Base-by-base conservation (phyloP, 2,113 vertebrate species). In the Myiozetetes cayanensis region DNA sequence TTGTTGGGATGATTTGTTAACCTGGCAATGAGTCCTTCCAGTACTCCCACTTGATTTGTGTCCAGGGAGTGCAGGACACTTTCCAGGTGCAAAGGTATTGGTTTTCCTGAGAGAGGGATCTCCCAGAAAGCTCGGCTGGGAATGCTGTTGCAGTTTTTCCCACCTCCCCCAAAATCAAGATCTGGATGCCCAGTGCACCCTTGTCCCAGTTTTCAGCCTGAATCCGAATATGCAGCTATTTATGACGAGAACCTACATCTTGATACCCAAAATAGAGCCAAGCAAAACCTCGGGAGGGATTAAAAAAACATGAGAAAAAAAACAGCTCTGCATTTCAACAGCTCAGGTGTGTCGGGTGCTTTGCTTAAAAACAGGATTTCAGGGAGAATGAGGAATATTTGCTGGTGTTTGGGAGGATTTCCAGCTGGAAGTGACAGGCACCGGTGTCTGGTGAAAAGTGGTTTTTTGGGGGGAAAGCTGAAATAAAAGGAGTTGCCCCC, bases 141-240 rank as follows among this genome's bases (percentile, higher is more conserved):
- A 83, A 39, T 18, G 33, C 56, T 65, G 47, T 70, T 65, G 44
- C 47, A 33, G 24, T 59, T 33, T 86, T 63, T 53, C 49, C 7
- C 2, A 11, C 12, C 41, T n/a, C 41, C 7, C 4, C 16, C 30
- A 58, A 58, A 87, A 59, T 30, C 43, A 59, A 86, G 44, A 55
- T 77, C 72, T 92, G 86, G 83, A 58, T 93, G 61, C 78, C 90
- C 82, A 95, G 79, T 1, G 13, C 90, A 92, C 83, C 59, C 70
- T 84, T 67, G 94, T 78, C 95, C 95, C 78, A 95, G 20, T 96
- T 97, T 88, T 47, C 43, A 88, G 79, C 2, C 50, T 47, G 63
- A 93, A 81, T 92, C 92, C 88, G 75, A 96, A 93, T 92, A 95
- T 67, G 72, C 65, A 66, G 73, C 83, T 97, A 96, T 97, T 95